Evolutionary conservation across 2,113 vertebrate genomes (phyloP), one percentile per base, ranked within the genome.

Genomic region (Oreochromis aureus): DNA sequence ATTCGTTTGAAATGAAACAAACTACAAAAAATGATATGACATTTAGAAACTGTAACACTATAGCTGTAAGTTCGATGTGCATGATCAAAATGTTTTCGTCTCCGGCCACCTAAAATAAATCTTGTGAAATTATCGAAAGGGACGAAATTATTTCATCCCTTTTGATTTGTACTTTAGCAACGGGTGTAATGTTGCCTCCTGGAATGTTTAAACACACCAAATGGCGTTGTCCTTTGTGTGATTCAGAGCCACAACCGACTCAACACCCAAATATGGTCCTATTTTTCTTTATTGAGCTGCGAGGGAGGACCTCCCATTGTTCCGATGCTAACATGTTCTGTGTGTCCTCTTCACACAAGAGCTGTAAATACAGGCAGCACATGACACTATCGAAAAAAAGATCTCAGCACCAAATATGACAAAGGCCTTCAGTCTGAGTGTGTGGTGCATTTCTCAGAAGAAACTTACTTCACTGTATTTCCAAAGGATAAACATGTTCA

Each of bases 251-350:
- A 91, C 85, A 93, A 91, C 63, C 76, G 54, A 78, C 89, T 92
- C 84, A 85, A 87, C 86, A 18, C 85, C 95, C 94, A 95, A 96
- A 96, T 96, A 96, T 94, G 95, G 95, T 87, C 63, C 82, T 94
- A 89, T 93, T 95, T 93, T 89, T 91, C 90, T 91, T 88, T 89
- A 93, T 92, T 88, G 86, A 80, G 90, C 89, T 83, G 89, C 80
- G 87, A 94, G 91, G 91, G 90, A 94, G 94, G 93, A 94, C 86
- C 89, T 90, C 92, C 92, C 91, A 93, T 93, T 84, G 89, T 87
- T 87, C 80, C 54, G 82, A 89, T 90, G 69, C 90, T 85, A 89
- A 89, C 91, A 87, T 92, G 84, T 93, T 92, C 91, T 94, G 89
- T 78, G 90, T 94, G 93, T 95, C 91, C 91, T 93, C 82, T 91